Conservation (phyloP, 1,140 invertebrate genomes). For the Bombus vancouverensis region DNA sequence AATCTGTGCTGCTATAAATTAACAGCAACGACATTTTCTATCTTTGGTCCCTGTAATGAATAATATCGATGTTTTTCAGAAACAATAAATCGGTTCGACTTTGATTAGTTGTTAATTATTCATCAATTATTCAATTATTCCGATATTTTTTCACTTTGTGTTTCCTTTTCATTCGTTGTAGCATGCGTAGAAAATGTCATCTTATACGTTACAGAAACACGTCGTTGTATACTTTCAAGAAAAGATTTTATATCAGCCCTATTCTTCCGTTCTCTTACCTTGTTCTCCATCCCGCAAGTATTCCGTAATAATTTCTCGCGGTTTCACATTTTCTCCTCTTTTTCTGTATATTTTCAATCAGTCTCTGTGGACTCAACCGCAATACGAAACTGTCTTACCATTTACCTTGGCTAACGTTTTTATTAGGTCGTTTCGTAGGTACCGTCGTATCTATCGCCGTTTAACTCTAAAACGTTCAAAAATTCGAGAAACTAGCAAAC, state of each 20-base stretch:
- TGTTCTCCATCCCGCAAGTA: background rate
- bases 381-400: background rate
- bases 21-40: background rate
- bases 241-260: conserved; percentile 7
- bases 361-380: background rate
- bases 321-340: background rate
- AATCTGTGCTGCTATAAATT: background rate
- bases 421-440: background rate
- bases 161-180: background rate
- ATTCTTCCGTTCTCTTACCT: conserved; percentile 4
- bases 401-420: background rate
- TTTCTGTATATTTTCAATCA: background rate
- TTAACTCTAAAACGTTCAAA: background rate
- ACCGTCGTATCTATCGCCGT: background rate
- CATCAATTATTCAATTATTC: background rate
- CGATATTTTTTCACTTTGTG: background rate
- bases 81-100: background rate
- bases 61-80: background rate
- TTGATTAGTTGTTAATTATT: background rate
- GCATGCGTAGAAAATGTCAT: background rate
- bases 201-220: background rate
- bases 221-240: background rate
- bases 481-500: background rate
- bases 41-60: background rate
- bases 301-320: conserved; percentile 3